Base-by-base conservation (phyloP, 2,113 vertebrate genomes). In the Sisor rabdophorus region DNA sequence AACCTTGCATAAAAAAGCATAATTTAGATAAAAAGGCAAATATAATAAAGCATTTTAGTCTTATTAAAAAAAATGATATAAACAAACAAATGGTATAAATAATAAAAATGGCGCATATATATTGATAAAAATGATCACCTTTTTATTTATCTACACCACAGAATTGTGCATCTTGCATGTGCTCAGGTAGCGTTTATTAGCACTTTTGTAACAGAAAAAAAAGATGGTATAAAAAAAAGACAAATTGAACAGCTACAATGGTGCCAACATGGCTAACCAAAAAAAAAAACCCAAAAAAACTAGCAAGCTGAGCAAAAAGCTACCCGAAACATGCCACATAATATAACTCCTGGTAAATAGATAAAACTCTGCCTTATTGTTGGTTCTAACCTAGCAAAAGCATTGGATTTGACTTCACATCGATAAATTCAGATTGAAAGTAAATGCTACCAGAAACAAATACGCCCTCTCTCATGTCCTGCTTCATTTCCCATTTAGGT, bases 101-200 rank as follows among this genome's bases (percentile, higher is more conserved):
- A 72, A 78, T 16, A 77, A 44, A 16, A 69, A 44, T 54, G 30
- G 59, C n/a, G 44, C 26, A 15, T 71, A 63, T 19, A 50, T 65
- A n/a, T 24, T 56, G 32, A 67, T 22, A n/a, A 65, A 36, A 54
- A 64, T 47, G 15, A 17, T 77, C 30, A 1, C 26, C n/a, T 64
- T 47, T 30, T 10, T n/a, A 71, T 78, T 63, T 28, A 71, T 71
- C 60, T 48, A 59, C 67, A 40, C 52, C 76, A 63, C 56, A 61
- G 48, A 78, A 26, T 32, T 32, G 17, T 40, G 30, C 54, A 58
- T 77, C 68, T 30, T 24, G 17, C 24, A 63, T 47, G 67, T 67
- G 76, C 71, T 79, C 63, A 71, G 56, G 74, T 75, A 82, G 67
- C 74, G n/a, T 52, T 70, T 75, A 40, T 78, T 67, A 28, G 40